These are phyloP conservation scores for Lottia scabra DNA, from an alignment of 2,888 invertebrate species.

Conservation along the genomic window DNA sequence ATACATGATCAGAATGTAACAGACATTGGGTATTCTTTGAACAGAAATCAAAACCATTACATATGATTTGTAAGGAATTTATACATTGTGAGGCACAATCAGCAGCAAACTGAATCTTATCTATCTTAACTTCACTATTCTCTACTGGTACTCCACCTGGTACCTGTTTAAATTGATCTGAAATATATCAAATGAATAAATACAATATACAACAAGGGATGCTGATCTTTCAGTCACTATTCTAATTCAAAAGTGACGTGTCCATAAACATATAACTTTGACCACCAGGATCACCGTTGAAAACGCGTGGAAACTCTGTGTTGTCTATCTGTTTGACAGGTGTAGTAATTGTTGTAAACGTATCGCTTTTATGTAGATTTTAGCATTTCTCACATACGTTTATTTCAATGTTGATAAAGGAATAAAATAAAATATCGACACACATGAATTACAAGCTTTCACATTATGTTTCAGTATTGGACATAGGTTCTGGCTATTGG, in stretches of 20 bases:
- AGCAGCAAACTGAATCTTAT: slow-evolving; percentile 26
- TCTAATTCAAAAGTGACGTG: too few relatives aligned
- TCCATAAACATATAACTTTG: too few relatives aligned
- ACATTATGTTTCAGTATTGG: too few relatives aligned
- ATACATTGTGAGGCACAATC: slow-evolving; percentile 48
- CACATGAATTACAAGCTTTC: too few relatives aligned
- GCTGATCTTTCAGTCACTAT: too few relatives aligned
- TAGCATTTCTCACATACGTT: neutral
- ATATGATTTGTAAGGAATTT: slow-evolving; percentile 33
- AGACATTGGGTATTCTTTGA: slow-evolving; percentile 32
- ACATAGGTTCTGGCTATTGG: too few relatives aligned
- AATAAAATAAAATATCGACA: too few relatives aligned
- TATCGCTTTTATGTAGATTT: neutral
- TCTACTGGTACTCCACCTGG: slow-evolving; percentile 20
- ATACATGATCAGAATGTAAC: slow-evolving; percentile 4
- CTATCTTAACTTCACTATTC: slow-evolving; percentile 30
- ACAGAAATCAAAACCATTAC: slow-evolving; percentile 54
- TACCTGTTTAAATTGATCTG: slow-evolving; percentile 42
- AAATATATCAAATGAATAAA: too few relatives aligned
- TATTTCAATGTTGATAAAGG: neutral
- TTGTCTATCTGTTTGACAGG: neutral
- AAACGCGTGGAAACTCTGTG: neutral
- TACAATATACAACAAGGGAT: too few relatives aligned
- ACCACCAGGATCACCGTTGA: too few relatives aligned
- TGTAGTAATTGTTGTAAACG: neutral